A percentile compares a stretch with the other conserved stretches of the same genome.
phyloP scores from a whole-genome alignment of 2,888 invertebrate genomes.

The Vesta saturnalis region DNA sequence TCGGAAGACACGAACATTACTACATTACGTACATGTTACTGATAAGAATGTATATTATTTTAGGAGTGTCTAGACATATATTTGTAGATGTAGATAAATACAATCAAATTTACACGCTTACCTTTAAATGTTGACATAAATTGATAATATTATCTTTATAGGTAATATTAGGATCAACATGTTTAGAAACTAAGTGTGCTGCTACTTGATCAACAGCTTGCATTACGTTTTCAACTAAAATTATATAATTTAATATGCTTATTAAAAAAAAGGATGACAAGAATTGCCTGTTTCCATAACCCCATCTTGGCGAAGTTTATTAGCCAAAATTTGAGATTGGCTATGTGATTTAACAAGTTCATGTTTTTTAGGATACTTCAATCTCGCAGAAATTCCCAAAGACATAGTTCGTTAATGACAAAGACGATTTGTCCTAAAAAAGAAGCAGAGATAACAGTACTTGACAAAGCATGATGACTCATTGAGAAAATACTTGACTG shows the following conservation, averaged over 20 bases:
- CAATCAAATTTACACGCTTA: slow-evolving; percentile 49
- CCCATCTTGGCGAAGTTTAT: slow-evolving; percentile 61
- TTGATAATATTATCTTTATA: slow-evolving; percentile 77
- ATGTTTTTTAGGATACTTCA: slow-evolving; percentile 60
- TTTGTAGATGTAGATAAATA: neutral
- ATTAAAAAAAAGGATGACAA: slow-evolving; percentile 8
- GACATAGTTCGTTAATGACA: slow-evolving; percentile 54
- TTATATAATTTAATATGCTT: slow-evolving; percentile 39
- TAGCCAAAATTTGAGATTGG: slow-evolving; percentile 60
- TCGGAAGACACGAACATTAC: too few relatives aligned
- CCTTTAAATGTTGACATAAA: slow-evolving; percentile 83
- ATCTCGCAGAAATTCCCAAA: slow-evolving; percentile 59
- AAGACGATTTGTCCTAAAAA: slow-evolving; percentile 47
- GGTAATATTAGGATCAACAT: slow-evolving; percentile 72
- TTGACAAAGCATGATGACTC: slow-evolving; percentile 50
- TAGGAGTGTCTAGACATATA: too few relatives aligned
- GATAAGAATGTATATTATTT: too few relatives aligned
- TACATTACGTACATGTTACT: too few relatives aligned
- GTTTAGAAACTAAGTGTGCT: slow-evolving; percentile 78
- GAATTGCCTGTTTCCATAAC: slow-evolving; percentile 59
- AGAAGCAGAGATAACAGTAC: slow-evolving; percentile 34
- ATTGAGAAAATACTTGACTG: slow-evolving; percentile 45
- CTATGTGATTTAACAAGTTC: slow-evolving; percentile 60
- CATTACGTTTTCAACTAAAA: slow-evolving; percentile 83
- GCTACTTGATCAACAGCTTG: slow-evolving; percentile 85